Evolutionary conservation across 2,888 invertebrate genomes (phyloP), one percentile per base, ranked within the genome.

Genomic region (Acrobasis repandana): DNA sequence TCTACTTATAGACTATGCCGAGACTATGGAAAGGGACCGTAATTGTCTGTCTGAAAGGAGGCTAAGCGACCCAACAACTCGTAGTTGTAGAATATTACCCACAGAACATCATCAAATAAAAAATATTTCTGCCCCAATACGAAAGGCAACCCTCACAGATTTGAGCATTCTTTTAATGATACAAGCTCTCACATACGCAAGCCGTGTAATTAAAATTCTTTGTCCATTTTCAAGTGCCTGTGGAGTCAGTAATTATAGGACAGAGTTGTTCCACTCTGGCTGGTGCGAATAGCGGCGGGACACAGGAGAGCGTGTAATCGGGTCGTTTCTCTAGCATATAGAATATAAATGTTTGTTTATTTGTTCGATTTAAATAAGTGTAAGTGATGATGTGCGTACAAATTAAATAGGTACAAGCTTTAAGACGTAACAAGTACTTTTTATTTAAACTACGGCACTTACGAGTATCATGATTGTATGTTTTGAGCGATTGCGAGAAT

Each of bases 141-240:
- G n/a, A 34, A 34, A 34, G 4, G 34, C 34, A 54, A 11, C 36
- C 16, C 38, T n/a, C 14, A 16, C 36, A 54, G 36, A 54, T 54
- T 54, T 36, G 52, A 54, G 52, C 36, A 18, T 36, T 36, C 16
- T 54, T 36, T 38, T 38, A 54, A 54, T 54, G 18, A 54, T 38
- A 38, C 54, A 36, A 46, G 56, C 33, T 47, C 28, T 57, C 11
- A 15, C 14, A 48, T 33, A 48, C 14, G 48, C 48, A 18, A 48
- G 33, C 16, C 48, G 18, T 49, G 36, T 58, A 58, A 36, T 58
- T 58, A 48, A 49, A 57, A 49, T 49, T 49, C 49, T 58, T 58
- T 48, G 58, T 58, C 48, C 58, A 54, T 10, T 47, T 47, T 46
- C 47, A 28, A 57, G 47, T 58, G 48, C 16, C 15, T 48, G 14